These are phyloP conservation scores for Engraulis encrasicolus DNA, from an alignment of 2,113 vertebrate species.

Conservation along the genomic window DNA sequence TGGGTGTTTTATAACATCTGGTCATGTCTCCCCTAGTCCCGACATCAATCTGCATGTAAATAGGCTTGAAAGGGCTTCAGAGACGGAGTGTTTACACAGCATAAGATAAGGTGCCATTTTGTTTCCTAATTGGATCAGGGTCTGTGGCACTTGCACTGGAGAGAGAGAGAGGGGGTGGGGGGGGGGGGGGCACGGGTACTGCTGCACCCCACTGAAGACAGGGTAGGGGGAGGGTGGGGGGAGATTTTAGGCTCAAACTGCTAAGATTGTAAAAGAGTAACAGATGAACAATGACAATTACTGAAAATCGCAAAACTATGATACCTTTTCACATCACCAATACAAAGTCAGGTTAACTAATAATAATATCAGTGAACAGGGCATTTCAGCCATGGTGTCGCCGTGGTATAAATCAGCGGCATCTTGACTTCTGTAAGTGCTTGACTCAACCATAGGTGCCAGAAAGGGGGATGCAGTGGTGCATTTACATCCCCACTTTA, in stretches of 20 bases:
- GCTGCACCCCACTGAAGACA: neutral
- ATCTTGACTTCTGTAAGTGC: conserved; percentile 6
- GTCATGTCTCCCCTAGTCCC: neutral
- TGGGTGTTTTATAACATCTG: neutral
- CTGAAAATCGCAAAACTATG: neutral
- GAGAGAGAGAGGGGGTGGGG: neutral
- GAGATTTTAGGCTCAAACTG: neutral
- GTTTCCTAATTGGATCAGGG: neutral
- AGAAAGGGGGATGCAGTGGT: too few species aligned
- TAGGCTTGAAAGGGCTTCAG: neutral
- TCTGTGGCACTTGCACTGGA: neutral
- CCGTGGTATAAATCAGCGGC: too few species aligned
- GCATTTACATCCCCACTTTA: too few species aligned
- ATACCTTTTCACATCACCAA: neutral
- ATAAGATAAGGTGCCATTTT: neutral
- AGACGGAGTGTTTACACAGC: neutral
- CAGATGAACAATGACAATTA: neutral
- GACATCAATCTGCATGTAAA: neutral
- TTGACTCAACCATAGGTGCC: neutral
- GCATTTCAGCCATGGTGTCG: neutral
- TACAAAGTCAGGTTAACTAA: neutral
- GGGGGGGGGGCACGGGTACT: neutral
- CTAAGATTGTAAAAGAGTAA: neutral
- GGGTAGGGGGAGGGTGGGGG: neutral
- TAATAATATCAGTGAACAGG: neutral